phyloP scores from a whole-genome alignment of 2,888 invertebrate species.

The Drosophila villosipedis region DNA sequence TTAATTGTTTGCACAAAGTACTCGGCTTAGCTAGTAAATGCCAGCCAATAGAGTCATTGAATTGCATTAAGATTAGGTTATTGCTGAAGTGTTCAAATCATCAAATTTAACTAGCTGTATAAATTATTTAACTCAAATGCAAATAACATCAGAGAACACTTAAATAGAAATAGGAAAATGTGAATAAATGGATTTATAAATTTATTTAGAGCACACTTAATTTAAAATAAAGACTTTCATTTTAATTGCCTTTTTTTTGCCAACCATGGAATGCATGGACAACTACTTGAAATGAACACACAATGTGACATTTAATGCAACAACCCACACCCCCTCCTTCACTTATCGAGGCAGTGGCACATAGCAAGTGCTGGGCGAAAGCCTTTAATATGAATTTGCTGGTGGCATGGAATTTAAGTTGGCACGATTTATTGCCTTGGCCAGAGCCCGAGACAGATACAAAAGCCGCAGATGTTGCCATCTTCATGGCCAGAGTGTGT shows the following conservation, averaged over 20 bases:
- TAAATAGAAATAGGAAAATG: not conserved
- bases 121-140: slow-evolving; percentile 3
- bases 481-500: slow-evolving; percentile 29
- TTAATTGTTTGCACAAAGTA: slow-evolving; percentile 24
- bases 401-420: slow-evolving; percentile 68
- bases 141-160: not conserved
- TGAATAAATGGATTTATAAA: not conserved
- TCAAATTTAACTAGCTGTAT: slow-evolving; percentile 14
- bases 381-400: slow-evolving; percentile 62
- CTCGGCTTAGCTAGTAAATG: not conserved
- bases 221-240: not conserved
- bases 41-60: not conserved
- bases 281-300: slow-evolving; percentile 42
- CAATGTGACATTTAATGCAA: slow-evolving; percentile 24
- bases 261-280: slow-evolving; percentile 32
- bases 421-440: slow-evolving; percentile 66
- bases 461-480: slow-evolving; percentile 41
- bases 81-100: not conserved
- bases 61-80: slow-evolving; percentile 25
- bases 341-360: slow-evolving; percentile 35
- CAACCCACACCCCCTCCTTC: not conserved
- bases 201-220: too few relatives aligned
- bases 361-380: slow-evolving; percentile 28
- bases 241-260: slow-evolving; percentile 8
- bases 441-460: slow-evolving; percentile 19